Conservation (phyloP, 2,113 vertebrate genomes). For the Actenoides hombroni region DNA sequence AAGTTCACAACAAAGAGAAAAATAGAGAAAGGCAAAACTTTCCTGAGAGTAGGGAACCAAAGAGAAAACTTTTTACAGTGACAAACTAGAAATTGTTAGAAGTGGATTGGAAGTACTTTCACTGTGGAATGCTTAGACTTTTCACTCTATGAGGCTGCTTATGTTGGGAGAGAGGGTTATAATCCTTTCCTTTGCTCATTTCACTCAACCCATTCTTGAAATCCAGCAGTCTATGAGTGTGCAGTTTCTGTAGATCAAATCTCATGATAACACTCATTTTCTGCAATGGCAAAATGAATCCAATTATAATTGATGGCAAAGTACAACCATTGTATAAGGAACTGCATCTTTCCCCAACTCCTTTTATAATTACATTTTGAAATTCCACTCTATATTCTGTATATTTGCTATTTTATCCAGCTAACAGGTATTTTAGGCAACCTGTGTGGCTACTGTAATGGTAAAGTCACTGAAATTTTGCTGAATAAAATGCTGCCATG, state of each 20-base stretch:
- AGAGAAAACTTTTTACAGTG: background rate
- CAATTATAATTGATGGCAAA: constrained; percentile 30
- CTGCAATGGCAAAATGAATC: constrained; percentile 17
- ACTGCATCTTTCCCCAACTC: background rate
- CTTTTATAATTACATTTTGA: constrained; percentile 25
- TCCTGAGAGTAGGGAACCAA: background rate
- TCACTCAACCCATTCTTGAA: background rate
- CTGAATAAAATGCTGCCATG: constrained; percentile 65
- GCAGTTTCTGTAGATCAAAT: background rate
- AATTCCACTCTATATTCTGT: constrained; percentile 52
- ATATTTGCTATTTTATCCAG: constrained; percentile 44
- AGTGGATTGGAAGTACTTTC: background rate
- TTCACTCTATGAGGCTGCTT: background rate
- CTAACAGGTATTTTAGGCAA: constrained; percentile 37
- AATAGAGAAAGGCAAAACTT: background rate
- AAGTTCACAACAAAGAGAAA: background rate
- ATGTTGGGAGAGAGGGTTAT: background rate
- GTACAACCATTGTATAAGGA: constrained; percentile 20
- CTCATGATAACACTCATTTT: background rate
- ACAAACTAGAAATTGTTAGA: background rate
- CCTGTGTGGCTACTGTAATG: constrained; percentile 40
- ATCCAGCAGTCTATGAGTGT: background rate
- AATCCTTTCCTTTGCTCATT: background rate
- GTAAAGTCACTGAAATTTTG: constrained; percentile 48
- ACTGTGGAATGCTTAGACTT: background rate